Evolutionary conservation across 2,113 vertebrate species (phyloP).

Genomic region (Donacobius atricapilla): DNA sequence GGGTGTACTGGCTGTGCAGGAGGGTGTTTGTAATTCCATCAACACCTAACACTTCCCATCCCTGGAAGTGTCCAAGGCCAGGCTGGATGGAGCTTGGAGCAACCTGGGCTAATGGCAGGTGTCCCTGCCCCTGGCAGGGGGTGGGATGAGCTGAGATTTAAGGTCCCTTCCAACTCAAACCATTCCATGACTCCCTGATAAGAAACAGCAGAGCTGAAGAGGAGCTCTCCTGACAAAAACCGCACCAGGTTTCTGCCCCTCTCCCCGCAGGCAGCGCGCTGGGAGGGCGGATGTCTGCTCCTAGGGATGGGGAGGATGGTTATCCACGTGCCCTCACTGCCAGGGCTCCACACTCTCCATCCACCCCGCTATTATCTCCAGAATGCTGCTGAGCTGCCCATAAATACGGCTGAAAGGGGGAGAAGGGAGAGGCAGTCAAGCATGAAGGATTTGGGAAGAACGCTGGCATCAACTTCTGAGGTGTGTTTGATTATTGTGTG

Average conservation of each 20-base stretch:
- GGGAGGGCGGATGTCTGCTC: not conserved
- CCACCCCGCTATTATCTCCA: not conserved
- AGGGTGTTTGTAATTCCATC: not conserved
- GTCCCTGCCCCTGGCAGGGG: not conserved
- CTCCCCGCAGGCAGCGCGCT: not conserved
- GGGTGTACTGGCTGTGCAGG: accelerated
- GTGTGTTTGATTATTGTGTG: not conserved
- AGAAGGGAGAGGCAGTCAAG: not conserved
- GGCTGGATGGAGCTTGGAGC: not conserved
- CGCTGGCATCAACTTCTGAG: not conserved
- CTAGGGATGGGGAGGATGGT: not conserved
- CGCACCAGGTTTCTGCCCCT: not conserved
- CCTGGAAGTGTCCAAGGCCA: not conserved
- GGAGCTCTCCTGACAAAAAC: not conserved
- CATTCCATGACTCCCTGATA: not conserved
- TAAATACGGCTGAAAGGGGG: not conserved
- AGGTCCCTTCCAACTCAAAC: not conserved
- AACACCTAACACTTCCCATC: not conserved
- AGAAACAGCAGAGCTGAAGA: accelerated
- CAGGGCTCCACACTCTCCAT: not conserved
- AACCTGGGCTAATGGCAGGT: not conserved
- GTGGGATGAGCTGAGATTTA: not conserved
- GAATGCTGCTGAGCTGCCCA: not conserved
- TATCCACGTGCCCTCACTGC: not conserved
- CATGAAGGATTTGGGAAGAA: not conserved